phyloP scores from a whole-genome alignment of 2,888 invertebrate genomes.

The Neocrepidodera transversa region DNA sequence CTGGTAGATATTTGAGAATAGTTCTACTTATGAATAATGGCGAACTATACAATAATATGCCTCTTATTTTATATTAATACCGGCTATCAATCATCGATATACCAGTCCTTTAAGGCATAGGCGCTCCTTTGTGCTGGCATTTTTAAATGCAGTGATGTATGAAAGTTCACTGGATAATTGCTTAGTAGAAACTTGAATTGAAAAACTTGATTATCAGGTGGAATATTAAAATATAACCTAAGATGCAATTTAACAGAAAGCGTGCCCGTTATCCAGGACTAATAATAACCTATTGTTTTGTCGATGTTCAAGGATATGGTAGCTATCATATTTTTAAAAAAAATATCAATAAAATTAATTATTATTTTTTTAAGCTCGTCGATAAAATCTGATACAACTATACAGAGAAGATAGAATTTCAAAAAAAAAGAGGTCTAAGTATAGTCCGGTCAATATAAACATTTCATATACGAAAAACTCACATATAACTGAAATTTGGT shows the following conservation, averaged over 20 bases:
- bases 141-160: slow-evolving; percentile 3
- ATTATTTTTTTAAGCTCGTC: too few relatives aligned
- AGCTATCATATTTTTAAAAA: too few relatives aligned
- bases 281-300: too few relatives aligned
- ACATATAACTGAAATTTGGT: too few relatives aligned
- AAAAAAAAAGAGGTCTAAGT: too few relatives aligned
- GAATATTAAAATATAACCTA: background rate
- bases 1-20: slow-evolving; percentile 27
- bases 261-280: too few relatives aligned
- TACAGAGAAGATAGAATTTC: too few relatives aligned
- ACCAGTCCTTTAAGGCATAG: slow-evolving; percentile 1
- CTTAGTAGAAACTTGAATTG: background rate
- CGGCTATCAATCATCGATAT: slow-evolving; percentile 20
- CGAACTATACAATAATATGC: slow-evolving; percentile 21
- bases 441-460: too few relatives aligned
- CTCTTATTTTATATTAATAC: slow-evolving; percentile 17
- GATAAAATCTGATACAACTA: too few relatives aligned
- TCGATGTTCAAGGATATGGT: too few relatives aligned
- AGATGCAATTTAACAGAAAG: background rate
- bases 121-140: slow-evolving; percentile 14
- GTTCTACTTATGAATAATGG: slow-evolving; percentile 26
- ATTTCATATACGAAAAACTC: too few relatives aligned
- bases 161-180: slow-evolving; percentile 7
- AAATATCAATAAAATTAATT: too few relatives aligned
- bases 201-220: slow-evolving; percentile 9